phyloP scores from a whole-genome alignment of 2,888 invertebrate species.

The Chalcosyrphus nemorum region DNA sequence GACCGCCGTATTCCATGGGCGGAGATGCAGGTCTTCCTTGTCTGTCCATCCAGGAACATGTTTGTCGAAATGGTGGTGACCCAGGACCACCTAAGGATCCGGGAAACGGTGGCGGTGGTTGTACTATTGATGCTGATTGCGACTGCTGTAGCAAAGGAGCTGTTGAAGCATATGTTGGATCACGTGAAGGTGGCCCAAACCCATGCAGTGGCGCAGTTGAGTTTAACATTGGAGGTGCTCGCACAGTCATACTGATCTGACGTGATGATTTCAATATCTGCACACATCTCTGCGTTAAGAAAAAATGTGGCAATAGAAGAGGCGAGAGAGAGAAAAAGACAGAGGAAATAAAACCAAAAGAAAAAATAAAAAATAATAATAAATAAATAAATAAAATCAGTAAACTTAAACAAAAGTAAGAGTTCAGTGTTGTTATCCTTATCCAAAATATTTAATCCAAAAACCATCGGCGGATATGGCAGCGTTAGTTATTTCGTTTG shows the following conservation, averaged over 20 bases:
- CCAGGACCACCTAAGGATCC: constrained; percentile 80
- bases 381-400: constrained; percentile 9
- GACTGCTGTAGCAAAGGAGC: constrained; percentile 79
- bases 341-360: constrained; percentile 75
- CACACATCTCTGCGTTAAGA: constrained; percentile 83
- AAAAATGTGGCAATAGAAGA: constrained; percentile 83
- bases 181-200: constrained; percentile 82
- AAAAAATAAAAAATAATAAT: constrained; percentile 21
- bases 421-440: background rate
- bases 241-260: constrained; percentile 94
- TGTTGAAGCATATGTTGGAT: constrained; percentile 81
- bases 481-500: no score
- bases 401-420: constrained; percentile 4
- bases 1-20: constrained; percentile 85
- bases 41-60: constrained; percentile 97
- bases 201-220: constrained; percentile 87
- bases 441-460: no score
- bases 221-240: constrained; percentile 86
- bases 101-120: constrained; percentile 75
- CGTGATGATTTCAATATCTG: constrained; percentile 95
- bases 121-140: constrained; percentile 74
- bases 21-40: constrained; percentile 95
- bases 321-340: constrained; percentile 80
- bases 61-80: constrained; percentile 85
- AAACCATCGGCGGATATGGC: no score